Evolutionary conservation across 2,888 invertebrate species (phyloP).

Genomic region (Parnassius glacialis): DNA sequence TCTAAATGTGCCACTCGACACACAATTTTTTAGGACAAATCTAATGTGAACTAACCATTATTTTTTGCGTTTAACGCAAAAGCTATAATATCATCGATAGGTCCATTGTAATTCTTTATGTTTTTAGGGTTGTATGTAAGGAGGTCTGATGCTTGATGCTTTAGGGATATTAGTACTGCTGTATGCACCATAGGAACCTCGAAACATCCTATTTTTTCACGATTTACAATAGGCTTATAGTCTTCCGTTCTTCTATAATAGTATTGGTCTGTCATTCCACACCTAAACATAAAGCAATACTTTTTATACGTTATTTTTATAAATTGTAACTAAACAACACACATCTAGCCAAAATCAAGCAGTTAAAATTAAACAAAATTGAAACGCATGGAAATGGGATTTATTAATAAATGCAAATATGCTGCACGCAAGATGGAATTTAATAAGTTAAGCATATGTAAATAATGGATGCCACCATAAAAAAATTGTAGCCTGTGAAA

Average conservation of each 20-base stretch:
- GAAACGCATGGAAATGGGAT: too few relatives aligned
- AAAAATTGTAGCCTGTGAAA: too few relatives aligned
- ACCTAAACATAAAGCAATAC: constrained; percentile 45
- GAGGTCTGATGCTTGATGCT: constrained; percentile 75
- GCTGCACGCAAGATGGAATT: too few relatives aligned
- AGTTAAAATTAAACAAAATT: too few relatives aligned
- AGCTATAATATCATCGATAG: constrained; percentile 94
- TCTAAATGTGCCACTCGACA: too few relatives aligned
- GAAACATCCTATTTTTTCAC: constrained; percentile 87
- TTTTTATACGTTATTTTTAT: too few relatives aligned
- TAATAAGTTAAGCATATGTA: too few relatives aligned
- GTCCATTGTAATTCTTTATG: constrained; percentile 84
- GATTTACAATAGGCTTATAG: constrained; percentile 89
- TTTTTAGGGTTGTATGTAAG: constrained; percentile 88
- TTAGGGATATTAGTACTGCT: constrained; percentile 90
- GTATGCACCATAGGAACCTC: constrained; percentile 95
- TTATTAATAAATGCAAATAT: too few relatives aligned
- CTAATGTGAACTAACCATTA: constrained; percentile 64
- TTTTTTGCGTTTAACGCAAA: constrained; percentile 92
- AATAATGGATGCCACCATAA: too few relatives aligned
- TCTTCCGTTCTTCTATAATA: constrained; percentile 92
- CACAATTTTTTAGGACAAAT: too few relatives aligned
- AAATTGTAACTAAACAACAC: too few relatives aligned
- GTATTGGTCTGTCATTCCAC: constrained; percentile 92
- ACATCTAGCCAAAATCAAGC: too few relatives aligned